These are phyloP conservation scores for Laupala kohalensis DNA, from an alignment of 1,140 invertebrate genomes.

Conservation along the genomic window DNA sequence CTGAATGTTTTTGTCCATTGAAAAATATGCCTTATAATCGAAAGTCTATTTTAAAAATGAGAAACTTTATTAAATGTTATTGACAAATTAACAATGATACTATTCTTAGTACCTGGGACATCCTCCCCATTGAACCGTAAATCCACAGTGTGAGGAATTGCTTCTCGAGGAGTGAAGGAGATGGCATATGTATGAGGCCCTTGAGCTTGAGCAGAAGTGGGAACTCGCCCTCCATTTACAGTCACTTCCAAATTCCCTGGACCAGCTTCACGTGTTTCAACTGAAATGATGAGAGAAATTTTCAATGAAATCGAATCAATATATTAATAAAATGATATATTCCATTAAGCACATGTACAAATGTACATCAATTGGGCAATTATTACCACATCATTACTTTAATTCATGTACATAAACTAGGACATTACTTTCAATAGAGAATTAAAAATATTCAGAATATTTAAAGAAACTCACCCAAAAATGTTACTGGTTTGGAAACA, in stretches of 20 bases:
- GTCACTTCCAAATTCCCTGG: conserved; percentile 94
- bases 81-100: too few species aligned
- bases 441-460: not conserved
- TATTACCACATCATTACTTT: too few species aligned
- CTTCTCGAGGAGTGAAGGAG: conserved; percentile 85
- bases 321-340: too few species aligned
- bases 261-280: conserved; percentile 93
- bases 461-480: conserved; percentile 58
- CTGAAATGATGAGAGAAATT: conserved; percentile 32
- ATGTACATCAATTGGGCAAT: too few species aligned
- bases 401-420: not conserved
- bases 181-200: conserved; percentile 94
- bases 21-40: too few species aligned
- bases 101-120: conserved; percentile 89
- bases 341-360: too few species aligned
- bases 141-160: conserved; percentile 79
- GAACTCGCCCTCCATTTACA: conserved; percentile 88
- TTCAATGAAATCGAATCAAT: not conserved
- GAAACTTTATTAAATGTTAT: too few species aligned
- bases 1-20: too few species aligned
- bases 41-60: too few species aligned
- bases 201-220: conserved; percentile 87
- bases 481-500: conserved; percentile 86
- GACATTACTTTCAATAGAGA: not conserved
- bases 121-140: conserved; percentile 91